Percentiles rank a stretch among this genome's conserved stretches.
These are phyloP conservation scores for Noctua pronuba DNA, from an alignment of 2,888 invertebrate species.

Conservation along the genomic window DNA sequence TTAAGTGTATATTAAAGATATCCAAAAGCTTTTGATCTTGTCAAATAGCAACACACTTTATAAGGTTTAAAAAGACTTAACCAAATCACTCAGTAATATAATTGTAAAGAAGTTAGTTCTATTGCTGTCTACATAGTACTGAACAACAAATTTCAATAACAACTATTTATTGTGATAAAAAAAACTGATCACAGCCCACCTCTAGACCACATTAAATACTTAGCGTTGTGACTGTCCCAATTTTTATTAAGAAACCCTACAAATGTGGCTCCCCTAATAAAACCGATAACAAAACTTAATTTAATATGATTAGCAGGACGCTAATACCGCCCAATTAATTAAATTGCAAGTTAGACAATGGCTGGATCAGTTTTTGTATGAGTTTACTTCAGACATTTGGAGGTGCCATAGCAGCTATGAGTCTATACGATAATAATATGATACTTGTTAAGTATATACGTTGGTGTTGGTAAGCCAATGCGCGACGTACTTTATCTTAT, in stretches of 20 bases:
- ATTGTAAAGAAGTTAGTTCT: neutral
- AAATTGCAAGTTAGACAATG: neutral
- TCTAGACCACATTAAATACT: constrained; percentile 15
- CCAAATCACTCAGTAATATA: neutral
- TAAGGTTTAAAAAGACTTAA: neutral
- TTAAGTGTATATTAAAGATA: neutral
- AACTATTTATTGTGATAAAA: neutral
- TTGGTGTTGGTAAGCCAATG: too few species aligned
- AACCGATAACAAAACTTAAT: constrained; percentile 23
- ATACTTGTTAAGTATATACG: too few species aligned
- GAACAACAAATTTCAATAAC: too few species aligned
- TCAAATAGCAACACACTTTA: neutral
- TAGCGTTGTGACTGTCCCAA: constrained; percentile 13
- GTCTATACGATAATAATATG: too few species aligned
- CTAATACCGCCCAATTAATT: constrained; percentile 4
- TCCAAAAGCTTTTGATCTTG: neutral
- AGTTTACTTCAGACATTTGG: neutral
- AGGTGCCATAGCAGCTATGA: neutral
- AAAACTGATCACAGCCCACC: constrained; percentile 1
- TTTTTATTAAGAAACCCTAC: constrained; percentile 33
- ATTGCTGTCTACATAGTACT: neutral
- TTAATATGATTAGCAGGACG: constrained; percentile 20
- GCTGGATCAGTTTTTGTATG: neutral
- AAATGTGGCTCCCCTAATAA: constrained; percentile 3
- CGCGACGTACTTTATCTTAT: too few species aligned